These are phyloP conservation scores for Quadroppia sp. DNA, from an alignment of 2,888 invertebrate genomes.

Conservation along the genomic window DNA sequence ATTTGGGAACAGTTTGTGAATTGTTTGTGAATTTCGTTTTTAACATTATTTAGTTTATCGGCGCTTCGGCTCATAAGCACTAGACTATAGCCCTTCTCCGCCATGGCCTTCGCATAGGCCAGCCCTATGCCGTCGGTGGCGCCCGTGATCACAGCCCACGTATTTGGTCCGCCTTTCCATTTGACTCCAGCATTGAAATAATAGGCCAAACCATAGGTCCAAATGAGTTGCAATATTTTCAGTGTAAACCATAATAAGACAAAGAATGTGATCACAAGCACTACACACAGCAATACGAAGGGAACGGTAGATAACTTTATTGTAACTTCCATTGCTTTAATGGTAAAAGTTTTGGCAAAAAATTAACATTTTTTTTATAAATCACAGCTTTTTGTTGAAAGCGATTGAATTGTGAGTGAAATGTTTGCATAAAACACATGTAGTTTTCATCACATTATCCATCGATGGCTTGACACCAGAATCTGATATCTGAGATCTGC, in stretches of 20 bases:
- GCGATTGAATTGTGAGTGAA: no score
- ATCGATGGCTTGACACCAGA: no score
- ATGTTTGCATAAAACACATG: no score
- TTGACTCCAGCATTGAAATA: slow-evolving; percentile 35
- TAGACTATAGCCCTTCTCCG: slow-evolving; percentile 69
- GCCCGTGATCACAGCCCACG: slow-evolving; percentile 68
- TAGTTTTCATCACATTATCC: no score
- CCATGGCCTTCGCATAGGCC: slow-evolving; percentile 76
- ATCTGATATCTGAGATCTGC: no score
- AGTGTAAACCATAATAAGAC: slow-evolving; percentile 29
- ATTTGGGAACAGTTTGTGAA: slow-evolving; percentile 36
- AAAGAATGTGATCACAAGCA: slow-evolving; percentile 27
- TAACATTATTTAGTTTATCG: slow-evolving; percentile 65
- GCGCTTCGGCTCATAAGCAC: slow-evolving; percentile 73
- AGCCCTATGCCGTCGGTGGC: slow-evolving; percentile 87
- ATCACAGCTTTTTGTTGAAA: not conserved
- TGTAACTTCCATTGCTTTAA: not conserved
- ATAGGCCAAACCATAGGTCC: slow-evolving; percentile 39
- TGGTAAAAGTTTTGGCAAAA: not conserved
- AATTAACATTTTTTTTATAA: not conserved
- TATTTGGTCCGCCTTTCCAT: slow-evolving; percentile 35
- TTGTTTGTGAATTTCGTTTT: slow-evolving; percentile 36
- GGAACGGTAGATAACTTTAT: not conserved
- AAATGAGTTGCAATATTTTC: slow-evolving; percentile 30
- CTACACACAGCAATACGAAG: not conserved